Percentiles rank a stretch among this genome's conserved stretches.
phyloP scores from a whole-genome alignment of 2,797 vertebrate species.

The Holocentrus rufus region DNA sequence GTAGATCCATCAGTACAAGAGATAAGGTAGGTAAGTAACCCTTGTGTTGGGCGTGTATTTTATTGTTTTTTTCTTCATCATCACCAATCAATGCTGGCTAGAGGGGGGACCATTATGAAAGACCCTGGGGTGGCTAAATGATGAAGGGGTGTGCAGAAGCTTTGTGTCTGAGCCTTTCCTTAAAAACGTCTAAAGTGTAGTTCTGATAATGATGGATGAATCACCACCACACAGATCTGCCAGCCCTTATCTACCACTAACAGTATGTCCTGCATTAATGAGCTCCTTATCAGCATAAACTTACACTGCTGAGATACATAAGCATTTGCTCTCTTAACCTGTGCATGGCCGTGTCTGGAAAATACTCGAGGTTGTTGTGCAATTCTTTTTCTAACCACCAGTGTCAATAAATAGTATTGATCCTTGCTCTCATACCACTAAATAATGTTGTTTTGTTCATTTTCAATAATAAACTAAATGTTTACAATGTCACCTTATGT shows the following conservation, averaged over 20 bases:
- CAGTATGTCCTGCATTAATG: slow-evolving; percentile 67
- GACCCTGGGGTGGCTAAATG: slow-evolving; percentile 25
- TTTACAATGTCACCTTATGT: slow-evolving; percentile 17
- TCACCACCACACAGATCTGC: slow-evolving; percentile 63
- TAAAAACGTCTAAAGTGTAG: slow-evolving; percentile 62
- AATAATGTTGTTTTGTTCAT: slow-evolving; percentile 44
- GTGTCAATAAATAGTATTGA: slow-evolving; percentile 60
- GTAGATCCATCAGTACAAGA: neutral
- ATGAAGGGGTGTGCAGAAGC: slow-evolving; percentile 40
- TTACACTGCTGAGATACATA: slow-evolving; percentile 56
- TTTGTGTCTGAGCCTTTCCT: slow-evolving; percentile 51
- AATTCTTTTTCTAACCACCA: slow-evolving; percentile 52
- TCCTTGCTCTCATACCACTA: slow-evolving; percentile 42
- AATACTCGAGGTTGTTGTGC: slow-evolving; percentile 50
- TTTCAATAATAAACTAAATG: slow-evolving; percentile 39
- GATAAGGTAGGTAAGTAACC: slow-evolving; percentile 14
- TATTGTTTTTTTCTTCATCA: slow-evolving; percentile 8
- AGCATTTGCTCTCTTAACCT: slow-evolving; percentile 66
- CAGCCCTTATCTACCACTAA: slow-evolving; percentile 59
- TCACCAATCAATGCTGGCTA: neutral
- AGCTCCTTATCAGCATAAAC: slow-evolving; percentile 68
- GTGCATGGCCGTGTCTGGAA: slow-evolving; percentile 38
- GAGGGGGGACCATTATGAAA: slow-evolving; percentile 6
- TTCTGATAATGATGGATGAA: slow-evolving; percentile 70
- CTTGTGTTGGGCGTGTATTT: slow-evolving; percentile 14